Evolutionary conservation across 1,140 invertebrate species (phyloP).

Genomic region (Orchestia grillus): DNA sequence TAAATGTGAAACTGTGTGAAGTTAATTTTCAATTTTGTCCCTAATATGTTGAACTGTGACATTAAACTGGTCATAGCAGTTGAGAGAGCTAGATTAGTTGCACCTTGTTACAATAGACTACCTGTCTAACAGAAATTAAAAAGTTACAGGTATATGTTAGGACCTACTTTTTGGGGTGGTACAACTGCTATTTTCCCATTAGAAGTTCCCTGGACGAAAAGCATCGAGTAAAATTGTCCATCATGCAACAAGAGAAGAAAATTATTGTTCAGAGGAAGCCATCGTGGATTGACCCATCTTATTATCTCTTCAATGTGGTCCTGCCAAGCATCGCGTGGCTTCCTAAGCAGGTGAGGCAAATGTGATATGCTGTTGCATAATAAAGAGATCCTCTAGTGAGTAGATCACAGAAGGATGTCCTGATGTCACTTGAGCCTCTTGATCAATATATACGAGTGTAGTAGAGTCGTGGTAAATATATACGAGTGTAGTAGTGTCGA

Average conservation of each 20-base stretch:
- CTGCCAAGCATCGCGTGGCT: not conserved
- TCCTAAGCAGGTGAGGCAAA: not conserved
- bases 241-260: not conserved
- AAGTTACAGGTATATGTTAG: not conserved
- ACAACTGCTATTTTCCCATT: not conserved
- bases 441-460: too few relatives aligned
- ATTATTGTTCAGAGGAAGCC: conserved; percentile 3
- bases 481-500: too few relatives aligned
- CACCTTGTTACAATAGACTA: not conserved
- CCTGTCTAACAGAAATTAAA: not conserved
- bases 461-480: too few relatives aligned
- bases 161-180: not conserved
- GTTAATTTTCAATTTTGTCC: too few relatives aligned
- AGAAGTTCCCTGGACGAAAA: not conserved
- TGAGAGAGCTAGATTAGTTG: not conserved
- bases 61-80: not conserved
- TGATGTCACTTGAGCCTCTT: too few relatives aligned
- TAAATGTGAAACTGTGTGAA: too few relatives aligned
- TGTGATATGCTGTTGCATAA: too few relatives aligned
- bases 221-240: not conserved
- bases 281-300: not conserved
- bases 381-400: too few relatives aligned
- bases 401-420: too few relatives aligned
- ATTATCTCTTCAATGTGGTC: not conserved
- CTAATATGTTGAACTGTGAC: not conserved